These are phyloP conservation scores for Todus mexicanus DNA, from an alignment of 2,797 vertebrate genomes.

Conservation along the genomic window DNA sequence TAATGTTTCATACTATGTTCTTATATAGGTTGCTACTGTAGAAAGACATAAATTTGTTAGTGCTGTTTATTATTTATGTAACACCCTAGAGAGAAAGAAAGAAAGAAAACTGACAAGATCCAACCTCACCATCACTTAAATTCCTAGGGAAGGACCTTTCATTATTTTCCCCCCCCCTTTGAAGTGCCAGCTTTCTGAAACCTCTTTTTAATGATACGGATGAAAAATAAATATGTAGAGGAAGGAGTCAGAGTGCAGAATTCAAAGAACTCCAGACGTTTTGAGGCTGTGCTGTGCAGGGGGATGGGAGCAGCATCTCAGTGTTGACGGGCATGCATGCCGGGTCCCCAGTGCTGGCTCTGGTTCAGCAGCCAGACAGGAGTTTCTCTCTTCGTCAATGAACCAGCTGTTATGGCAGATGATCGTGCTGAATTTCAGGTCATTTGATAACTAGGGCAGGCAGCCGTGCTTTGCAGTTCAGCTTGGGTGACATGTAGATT, in stretches of 20 bases:
- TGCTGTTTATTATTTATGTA: constrained; percentile 31
- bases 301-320: background rate
- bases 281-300: background rate
- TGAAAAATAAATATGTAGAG: background rate
- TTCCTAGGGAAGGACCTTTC: background rate
- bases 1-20: background rate
- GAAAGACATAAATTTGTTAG: background rate
- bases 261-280: background rate
- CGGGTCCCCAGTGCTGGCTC: background rate
- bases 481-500: constrained; percentile 3
- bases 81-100: background rate
- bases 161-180: background rate
- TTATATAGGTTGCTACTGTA: background rate
- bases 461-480: constrained; percentile 22
- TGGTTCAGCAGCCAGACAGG: constrained; percentile 13
- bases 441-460: constrained; percentile 64
- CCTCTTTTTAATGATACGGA: background rate
- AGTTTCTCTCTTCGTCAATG: background rate
- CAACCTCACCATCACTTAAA: constrained; percentile 11
- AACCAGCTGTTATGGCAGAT: constrained; percentile 46
- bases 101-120: background rate
- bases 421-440: constrained; percentile 55
- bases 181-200: constrained; percentile 25
- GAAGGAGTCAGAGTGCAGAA: background rate
- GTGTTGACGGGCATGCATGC: background rate